Percentiles rank a stretch among this genome's conserved stretches.
These are phyloP conservation scores for Bubo scandiacus DNA, from an alignment of 2,113 vertebrate genomes.

Conservation along the genomic window DNA sequence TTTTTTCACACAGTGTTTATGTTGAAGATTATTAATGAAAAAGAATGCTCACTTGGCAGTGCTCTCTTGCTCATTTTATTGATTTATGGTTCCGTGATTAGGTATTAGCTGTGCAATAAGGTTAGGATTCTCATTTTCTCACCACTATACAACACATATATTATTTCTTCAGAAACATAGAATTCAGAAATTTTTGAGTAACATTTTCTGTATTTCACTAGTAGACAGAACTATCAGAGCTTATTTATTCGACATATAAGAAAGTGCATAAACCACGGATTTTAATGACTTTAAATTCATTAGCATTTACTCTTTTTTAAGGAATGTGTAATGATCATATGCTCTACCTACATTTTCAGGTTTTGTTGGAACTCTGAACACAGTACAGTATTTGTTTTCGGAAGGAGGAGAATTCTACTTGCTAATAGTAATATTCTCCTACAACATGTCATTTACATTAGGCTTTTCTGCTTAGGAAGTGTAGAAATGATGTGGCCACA, in stretches of 20 bases:
- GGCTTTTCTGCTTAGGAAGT: background rate
- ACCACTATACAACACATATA: background rate
- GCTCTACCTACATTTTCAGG: background rate
- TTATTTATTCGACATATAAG: background rate
- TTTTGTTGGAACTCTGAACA: background rate
- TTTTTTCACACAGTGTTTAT: fast-evolving
- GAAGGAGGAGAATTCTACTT: background rate
- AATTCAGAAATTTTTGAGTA: background rate
- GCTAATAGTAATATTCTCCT: background rate
- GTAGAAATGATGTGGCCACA: background rate
- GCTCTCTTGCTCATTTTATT: background rate
- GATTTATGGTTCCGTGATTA: background rate
- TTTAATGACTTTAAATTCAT: background rate
- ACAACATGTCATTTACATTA: background rate
- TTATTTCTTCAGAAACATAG: background rate
- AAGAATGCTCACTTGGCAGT: background rate
- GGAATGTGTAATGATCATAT: background rate
- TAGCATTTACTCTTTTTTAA: background rate
- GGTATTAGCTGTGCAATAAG: background rate
- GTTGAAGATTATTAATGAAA: background rate
- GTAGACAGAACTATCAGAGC: background rate
- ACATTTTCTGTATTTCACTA: background rate
- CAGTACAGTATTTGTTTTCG: background rate
- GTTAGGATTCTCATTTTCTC: background rate
- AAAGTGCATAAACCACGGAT: background rate